Evolutionary conservation across 2,797 vertebrate species (phyloP).

Genomic region (Parotocinclus haroldoi): DNA sequence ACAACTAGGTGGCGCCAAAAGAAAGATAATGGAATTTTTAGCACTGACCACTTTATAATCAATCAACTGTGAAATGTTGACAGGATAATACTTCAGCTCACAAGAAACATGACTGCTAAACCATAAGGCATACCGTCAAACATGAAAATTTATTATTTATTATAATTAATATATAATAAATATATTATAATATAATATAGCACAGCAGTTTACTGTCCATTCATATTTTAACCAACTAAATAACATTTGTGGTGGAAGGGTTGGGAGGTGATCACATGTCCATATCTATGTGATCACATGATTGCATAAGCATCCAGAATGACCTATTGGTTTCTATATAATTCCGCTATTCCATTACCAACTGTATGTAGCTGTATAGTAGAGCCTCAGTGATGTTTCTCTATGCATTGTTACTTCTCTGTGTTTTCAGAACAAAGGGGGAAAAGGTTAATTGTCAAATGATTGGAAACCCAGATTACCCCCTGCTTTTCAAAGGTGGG

Average conservation of each 20-base stretch:
- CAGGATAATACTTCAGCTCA: too few species aligned
- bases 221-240: neutral
- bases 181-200: neutral
- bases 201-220: neutral
- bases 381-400: constrained; percentile 50
- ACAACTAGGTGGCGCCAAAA: too few species aligned
- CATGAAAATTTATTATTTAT: too few species aligned
- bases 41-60: too few species aligned
- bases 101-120: too few species aligned
- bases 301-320: constrained; percentile 5
- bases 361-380: neutral
- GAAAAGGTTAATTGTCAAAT: constrained; percentile 54
- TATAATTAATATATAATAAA: too few species aligned
- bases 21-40: too few species aligned
- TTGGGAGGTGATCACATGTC: neutral
- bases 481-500: constrained; percentile 51
- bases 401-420: constrained; percentile 46
- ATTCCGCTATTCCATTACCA: neutral
- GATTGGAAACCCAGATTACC: constrained; percentile 57
- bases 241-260: neutral
- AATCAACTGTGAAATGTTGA: too few species aligned
- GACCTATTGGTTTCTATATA: constrained; percentile 30
- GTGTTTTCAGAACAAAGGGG: constrained; percentile 46
- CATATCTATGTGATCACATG: constrained; percentile 12
- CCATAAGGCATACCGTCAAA: too few species aligned